Conservation (phyloP, 2,888 invertebrate species). For the Neria commutata region DNA sequence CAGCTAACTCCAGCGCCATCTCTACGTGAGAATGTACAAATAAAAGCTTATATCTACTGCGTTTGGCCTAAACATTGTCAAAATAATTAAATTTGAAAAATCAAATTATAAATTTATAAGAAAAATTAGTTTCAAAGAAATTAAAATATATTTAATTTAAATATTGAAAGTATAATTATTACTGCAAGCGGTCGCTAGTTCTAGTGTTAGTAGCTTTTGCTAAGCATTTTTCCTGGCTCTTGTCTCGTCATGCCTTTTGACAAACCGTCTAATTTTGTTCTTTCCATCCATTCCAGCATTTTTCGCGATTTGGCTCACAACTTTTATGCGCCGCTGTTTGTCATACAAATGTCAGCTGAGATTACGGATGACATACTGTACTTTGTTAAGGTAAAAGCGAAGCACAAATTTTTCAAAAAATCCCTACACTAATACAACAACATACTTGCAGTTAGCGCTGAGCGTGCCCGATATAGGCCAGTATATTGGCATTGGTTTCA, state of each 20-base stretch:
- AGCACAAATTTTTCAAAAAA: neutral
- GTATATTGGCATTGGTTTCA: conserved; percentile 42
- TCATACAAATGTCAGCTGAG: conserved; percentile 30
- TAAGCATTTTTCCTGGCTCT: neutral
- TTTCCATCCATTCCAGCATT: conserved; percentile 26
- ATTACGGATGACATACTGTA: conserved; percentile 33
- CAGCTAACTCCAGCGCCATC: too few relatives aligned
- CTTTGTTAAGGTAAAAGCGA: conserved; percentile 38
- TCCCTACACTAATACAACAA: neutral
- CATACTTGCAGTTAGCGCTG: conserved; percentile 37
- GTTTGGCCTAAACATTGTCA: too few relatives aligned
- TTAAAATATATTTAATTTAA: too few relatives aligned
- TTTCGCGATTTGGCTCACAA: conserved; percentile 42
- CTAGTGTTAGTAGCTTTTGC: neutral
- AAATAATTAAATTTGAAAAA: too few relatives aligned
- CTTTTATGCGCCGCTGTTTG: conserved; percentile 47
- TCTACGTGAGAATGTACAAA: too few relatives aligned
- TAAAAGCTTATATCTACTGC: too few relatives aligned
- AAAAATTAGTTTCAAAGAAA: too few relatives aligned
- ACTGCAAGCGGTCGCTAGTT: too few relatives aligned
- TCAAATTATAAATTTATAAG: too few relatives aligned
- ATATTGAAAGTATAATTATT: too few relatives aligned
- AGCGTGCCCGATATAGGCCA: conserved; percentile 40
- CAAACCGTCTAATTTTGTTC: neutral
- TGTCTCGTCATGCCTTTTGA: neutral